Conservation (phyloP, 2,797 vertebrate genomes). For the Syngnathus rostellatus region DNA sequence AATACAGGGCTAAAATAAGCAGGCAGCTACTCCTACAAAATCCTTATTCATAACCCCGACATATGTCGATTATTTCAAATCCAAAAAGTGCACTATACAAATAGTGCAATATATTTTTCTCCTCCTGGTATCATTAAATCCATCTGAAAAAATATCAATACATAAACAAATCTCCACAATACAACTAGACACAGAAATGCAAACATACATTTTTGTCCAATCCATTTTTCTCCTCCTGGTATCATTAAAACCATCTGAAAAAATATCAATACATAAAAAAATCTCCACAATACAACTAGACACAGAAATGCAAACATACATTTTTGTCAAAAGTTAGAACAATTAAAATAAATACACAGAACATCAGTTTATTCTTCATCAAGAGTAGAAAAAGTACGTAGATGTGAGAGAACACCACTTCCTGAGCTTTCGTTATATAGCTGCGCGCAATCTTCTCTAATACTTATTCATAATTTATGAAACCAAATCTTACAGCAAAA, state of each 20-base stretch:
- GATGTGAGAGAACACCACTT: not conserved
- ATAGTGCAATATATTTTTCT: not conserved
- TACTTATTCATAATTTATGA: not conserved
- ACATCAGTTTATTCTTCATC: not conserved
- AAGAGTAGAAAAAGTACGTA: not conserved
- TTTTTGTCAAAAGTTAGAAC: not conserved
- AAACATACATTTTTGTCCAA: not conserved
- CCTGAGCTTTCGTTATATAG: not conserved
- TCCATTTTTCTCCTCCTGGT: too few species aligned
- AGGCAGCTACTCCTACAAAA: conserved; percentile 10
- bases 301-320: not conserved
- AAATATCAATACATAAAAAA: not conserved
- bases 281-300: not conserved
- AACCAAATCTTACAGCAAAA: not conserved
- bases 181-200: not conserved
- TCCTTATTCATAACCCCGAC: not conserved
- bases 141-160: not conserved
- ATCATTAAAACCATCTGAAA: not conserved
- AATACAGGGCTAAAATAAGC: conserved; percentile 10
- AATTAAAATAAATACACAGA: not conserved
- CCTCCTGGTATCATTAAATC: not conserved
- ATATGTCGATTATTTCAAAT: not conserved
- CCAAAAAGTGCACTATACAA: not conserved
- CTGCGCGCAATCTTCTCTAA: not conserved
- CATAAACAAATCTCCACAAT: not conserved